Evolutionary conservation across 2,113 vertebrate genomes (phyloP).

Genomic region (Strigops habroptila): DNA sequence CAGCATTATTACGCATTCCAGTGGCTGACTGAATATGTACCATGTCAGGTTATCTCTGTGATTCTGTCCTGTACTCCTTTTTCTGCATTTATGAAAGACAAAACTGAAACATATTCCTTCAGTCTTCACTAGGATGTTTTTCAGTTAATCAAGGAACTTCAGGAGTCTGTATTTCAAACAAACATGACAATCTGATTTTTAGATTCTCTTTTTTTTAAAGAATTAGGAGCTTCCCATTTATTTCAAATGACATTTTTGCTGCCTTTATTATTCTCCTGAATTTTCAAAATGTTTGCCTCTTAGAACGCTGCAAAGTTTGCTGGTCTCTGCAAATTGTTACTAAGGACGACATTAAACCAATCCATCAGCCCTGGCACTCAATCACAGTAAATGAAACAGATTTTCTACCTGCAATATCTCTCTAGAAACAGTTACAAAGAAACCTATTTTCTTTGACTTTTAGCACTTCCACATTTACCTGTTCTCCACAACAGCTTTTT

Average conservation of each 20-base stretch:
- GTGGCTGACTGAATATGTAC: background rate
- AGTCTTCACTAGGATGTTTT: background rate
- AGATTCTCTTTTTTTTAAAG: background rate
- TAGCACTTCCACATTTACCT: background rate
- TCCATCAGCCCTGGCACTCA: conserved; percentile 31
- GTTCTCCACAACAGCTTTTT: background rate
- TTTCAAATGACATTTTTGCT: conserved; percentile 49
- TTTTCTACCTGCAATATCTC: background rate
- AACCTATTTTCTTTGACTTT: background rate
- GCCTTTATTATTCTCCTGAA: background rate
- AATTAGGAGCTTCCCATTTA: background rate
- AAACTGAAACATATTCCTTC: background rate
- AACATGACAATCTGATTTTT: background rate
- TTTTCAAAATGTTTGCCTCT: background rate
- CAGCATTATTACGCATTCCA: background rate
- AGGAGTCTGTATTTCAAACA: background rate
- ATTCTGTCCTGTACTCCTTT: background rate
- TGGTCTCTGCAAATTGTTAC: conserved; percentile 37
- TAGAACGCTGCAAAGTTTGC: background rate
- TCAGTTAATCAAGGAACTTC: background rate
- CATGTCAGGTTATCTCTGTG: background rate
- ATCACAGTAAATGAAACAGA: conserved; percentile 23
- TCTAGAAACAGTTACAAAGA: background rate
- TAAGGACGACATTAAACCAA: conserved; percentile 12
- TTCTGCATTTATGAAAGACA: background rate